phyloP scores from a whole-genome alignment of 2,888 invertebrate species.

The Nipponacmea schrenckii region DNA sequence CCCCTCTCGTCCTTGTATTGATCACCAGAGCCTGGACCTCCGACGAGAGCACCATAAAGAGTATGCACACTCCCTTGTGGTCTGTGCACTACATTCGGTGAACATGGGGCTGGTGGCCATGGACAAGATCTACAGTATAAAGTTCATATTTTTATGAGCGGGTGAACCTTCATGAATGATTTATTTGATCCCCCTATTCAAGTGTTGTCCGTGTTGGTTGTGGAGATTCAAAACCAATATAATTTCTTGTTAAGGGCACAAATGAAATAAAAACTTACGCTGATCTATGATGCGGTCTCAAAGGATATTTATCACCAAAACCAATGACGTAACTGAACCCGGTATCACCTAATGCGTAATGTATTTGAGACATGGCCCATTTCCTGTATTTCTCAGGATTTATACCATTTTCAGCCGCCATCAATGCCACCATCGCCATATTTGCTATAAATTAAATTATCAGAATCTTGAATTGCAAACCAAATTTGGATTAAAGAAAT shows the following conservation, averaged over 20 bases:
- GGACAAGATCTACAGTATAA: conserved; percentile 54
- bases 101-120: conserved; percentile 47
- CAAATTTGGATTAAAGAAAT: too few species aligned
- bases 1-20: conserved; percentile 49
- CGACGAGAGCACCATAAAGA: conserved; percentile 60
- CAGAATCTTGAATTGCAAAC: too few species aligned
- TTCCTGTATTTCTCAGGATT: conserved; percentile 35
- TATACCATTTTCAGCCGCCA: conserved; percentile 52
- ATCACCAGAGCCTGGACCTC: conserved; percentile 58
- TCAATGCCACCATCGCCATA: conserved; percentile 48
- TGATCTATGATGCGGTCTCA: conserved; percentile 46
- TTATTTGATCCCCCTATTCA: too few species aligned
- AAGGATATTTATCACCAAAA: conserved; percentile 43
- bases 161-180: background rate
- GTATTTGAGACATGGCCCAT: conserved; percentile 52
- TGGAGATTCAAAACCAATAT: too few species aligned
- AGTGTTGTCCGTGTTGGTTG: too few species aligned
- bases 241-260: too few species aligned
- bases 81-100: conserved; percentile 44
- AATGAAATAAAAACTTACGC: conserved; percentile 28
- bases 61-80: conserved; percentile 54
- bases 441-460: conserved; percentile 36
- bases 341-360: conserved; percentile 51
- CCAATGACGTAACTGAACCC: conserved; percentile 49
- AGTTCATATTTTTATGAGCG: too few species aligned